phyloP scores from a whole-genome alignment of 1,140 invertebrate genomes.

The Proctacanthus coquilletti region DNA sequence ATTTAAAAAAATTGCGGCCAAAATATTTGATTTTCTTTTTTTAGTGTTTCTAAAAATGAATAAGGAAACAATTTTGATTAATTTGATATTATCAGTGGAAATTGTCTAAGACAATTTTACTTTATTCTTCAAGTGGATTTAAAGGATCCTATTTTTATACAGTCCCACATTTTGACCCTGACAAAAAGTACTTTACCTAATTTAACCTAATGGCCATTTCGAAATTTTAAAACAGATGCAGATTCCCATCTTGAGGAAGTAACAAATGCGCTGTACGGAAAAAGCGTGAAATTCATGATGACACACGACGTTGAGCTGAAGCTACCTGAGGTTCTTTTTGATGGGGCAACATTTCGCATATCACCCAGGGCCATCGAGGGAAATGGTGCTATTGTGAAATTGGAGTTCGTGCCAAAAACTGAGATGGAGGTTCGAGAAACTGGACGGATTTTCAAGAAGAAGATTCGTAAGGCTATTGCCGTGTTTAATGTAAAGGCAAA shows the following conservation, averaged over 20 bases:
- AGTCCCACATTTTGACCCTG: no score
- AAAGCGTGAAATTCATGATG: slow-evolving; percentile 53
- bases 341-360: slow-evolving; percentile 50
- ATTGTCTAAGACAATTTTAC: no score
- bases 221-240: no score
- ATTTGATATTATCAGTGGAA: no score
- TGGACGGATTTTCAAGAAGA: slow-evolving; percentile 51
- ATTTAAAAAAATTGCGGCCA: no score
- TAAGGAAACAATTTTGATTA: no score
- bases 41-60: no score
- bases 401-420: slow-evolving; percentile 44
- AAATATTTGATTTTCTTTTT: no score
- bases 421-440: slow-evolving; percentile 27
- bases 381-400: slow-evolving; percentile 50
- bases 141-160: no score
- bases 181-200: no score
- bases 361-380: slow-evolving; percentile 54
- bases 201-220: no score
- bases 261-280: slow-evolving; percentile 47
- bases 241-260: slow-evolving; percentile 52
- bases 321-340: slow-evolving; percentile 51
- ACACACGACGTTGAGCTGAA: slow-evolving; percentile 55
- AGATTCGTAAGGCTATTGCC: slow-evolving; percentile 50
- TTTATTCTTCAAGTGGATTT: no score
- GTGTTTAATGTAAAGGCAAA: not conserved